Conservation (phyloP, 2,797 vertebrate species). For the Natrix natrix region DNA sequence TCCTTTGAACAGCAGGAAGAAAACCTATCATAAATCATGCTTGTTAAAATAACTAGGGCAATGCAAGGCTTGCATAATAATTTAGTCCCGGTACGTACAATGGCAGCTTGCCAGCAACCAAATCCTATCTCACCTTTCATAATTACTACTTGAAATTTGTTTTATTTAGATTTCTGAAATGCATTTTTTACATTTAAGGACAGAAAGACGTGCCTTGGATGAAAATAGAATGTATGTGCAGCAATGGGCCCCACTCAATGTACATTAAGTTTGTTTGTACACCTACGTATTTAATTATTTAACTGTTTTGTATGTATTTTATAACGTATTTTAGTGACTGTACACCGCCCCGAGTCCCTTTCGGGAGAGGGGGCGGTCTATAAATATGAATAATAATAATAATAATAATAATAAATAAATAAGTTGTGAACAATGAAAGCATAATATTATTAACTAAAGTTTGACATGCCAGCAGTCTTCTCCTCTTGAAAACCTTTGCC, state of each 20-base stretch:
- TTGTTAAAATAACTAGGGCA: conserved; percentile 63
- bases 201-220: conserved; percentile 46
- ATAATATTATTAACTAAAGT: conserved; percentile 57
- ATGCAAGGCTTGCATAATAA: conserved; percentile 64
- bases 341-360: too few species aligned
- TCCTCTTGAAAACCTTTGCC: conserved; percentile 44
- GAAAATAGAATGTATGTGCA: conserved; percentile 51
- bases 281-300: too few species aligned
- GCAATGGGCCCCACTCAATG: conserved; percentile 30
- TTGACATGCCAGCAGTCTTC: conserved; percentile 33
- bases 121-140: conserved; percentile 60
- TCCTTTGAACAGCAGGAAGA: conserved; percentile 57
- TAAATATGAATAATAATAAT: too few species aligned
- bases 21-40: conserved; percentile 64
- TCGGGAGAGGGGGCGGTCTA: too few species aligned
- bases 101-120: conserved; percentile 54
- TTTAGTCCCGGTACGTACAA: conserved; percentile 57
- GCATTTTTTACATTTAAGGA: conserved; percentile 61
- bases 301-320: too few species aligned
- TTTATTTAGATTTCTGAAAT: conserved; percentile 72
- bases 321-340: too few species aligned
- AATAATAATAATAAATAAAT: too few species aligned
- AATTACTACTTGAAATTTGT: conserved; percentile 61
- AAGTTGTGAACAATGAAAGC: conserved; percentile 60
- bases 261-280: conserved; percentile 55